Evolutionary conservation across 2,797 vertebrate genomes (phyloP).

Genomic region (Chromis chromis): DNA sequence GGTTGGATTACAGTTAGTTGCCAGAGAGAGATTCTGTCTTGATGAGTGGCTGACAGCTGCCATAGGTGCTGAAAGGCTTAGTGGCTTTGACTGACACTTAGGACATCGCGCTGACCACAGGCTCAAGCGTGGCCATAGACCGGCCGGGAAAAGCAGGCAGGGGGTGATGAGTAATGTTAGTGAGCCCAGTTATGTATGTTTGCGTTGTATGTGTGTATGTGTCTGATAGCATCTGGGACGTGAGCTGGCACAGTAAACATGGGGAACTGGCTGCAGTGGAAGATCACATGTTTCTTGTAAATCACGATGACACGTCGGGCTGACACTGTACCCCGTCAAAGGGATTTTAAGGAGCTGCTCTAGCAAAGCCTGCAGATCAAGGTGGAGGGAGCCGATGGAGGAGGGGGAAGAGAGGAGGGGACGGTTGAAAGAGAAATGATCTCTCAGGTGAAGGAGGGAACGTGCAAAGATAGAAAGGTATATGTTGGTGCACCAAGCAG

Average conservation of each 20-base stretch:
- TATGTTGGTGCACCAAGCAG: constrained; percentile 28
- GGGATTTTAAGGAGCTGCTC: constrained; percentile 69
- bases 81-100: constrained; percentile 62
- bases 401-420: not conserved
- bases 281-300: constrained; percentile 65
- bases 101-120: constrained; percentile 53
- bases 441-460: constrained; percentile 40
- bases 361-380: constrained; percentile 66
- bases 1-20: constrained; percentile 57
- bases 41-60: constrained; percentile 72
- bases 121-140: constrained; percentile 46
- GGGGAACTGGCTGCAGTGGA: constrained; percentile 28
- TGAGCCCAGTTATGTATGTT: constrained; percentile 40
- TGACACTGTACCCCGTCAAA: constrained; percentile 65
- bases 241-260: constrained; percentile 30
- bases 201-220: constrained; percentile 17
- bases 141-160: constrained; percentile 35
- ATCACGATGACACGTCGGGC: constrained; percentile 57
- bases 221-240: constrained; percentile 35
- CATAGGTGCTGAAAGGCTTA: constrained; percentile 55
- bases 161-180: constrained; percentile 47
- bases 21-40: constrained; percentile 45
- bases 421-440: constrained; percentile 36
- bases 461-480: constrained; percentile 31
- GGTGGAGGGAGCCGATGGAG: constrained; percentile 8